Evolutionary conservation across 2,113 vertebrate species (phyloP).

Genomic region (Marcusenius ussheri): DNA sequence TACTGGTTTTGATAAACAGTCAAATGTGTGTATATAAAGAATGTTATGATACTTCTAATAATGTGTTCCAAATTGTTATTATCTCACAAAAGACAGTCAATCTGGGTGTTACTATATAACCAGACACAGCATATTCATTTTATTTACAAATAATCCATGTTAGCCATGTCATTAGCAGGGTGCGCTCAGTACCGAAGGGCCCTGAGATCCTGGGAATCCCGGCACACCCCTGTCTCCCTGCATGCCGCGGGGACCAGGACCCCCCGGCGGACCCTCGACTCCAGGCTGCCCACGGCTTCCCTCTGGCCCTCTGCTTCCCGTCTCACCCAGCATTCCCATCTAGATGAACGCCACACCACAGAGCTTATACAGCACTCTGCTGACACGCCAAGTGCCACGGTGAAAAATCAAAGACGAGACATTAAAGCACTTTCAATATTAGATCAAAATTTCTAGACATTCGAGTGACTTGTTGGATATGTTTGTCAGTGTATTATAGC

Average conservation of each 20-base stretch:
- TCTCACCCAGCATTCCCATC: slow-evolving; percentile 76
- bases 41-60: neutral
- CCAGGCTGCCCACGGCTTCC: slow-evolving; percentile 82
- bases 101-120: neutral
- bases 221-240: slow-evolving; percentile 83
- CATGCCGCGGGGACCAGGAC: slow-evolving; percentile 79
- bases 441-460: neutral
- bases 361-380: neutral
- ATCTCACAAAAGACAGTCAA: neutral
- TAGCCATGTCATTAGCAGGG: neutral
- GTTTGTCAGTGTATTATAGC: neutral
- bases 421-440: neutral
- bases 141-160: neutral
- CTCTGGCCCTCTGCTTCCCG: slow-evolving; percentile 79
- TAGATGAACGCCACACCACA: slow-evolving; percentile 36
- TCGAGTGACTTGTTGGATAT: neutral
- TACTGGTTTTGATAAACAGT: neutral
- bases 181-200: slow-evolving; percentile 71
- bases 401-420: neutral
- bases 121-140: neutral
- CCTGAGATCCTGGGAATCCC: slow-evolving; percentile 81
- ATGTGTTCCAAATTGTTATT: neutral
- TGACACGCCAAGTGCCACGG: neutral
- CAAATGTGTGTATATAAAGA: neutral
- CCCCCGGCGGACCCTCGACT: slow-evolving; percentile 76